A percentile compares a stretch with the other conserved stretches of the same genome.
These are phyloP conservation scores for Amazonetta brasiliensis DNA, from an alignment of 2,797 vertebrate genomes.

Conservation along the genomic window DNA sequence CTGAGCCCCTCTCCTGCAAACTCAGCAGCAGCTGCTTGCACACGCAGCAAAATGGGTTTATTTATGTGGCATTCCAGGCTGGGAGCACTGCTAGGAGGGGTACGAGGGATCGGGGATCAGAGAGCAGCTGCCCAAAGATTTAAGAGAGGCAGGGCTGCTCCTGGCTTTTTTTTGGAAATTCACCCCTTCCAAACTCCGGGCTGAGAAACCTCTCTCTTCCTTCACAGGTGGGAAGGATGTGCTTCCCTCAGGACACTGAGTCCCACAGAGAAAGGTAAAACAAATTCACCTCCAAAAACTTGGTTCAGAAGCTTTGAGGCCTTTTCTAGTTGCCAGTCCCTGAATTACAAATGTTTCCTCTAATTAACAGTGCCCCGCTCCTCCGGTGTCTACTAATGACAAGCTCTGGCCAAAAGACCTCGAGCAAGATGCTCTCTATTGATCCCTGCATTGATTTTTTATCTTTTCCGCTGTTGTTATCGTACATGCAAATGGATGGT, in stretches of 20 bases:
- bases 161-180: neutral
- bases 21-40: neutral
- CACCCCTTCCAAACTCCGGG: neutral
- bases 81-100: neutral
- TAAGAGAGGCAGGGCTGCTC: neutral
- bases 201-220: neutral
- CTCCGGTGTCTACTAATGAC: slow-evolving; percentile 21
- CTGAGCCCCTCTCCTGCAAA: slow-evolving; percentile 1
- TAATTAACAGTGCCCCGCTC: slow-evolving; percentile 45
- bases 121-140: neutral
- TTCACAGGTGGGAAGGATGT: neutral
- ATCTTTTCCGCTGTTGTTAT: slow-evolving; percentile 47
- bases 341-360: slow-evolving; percentile 17
- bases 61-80: neutral
- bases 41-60: neutral
- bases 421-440: slow-evolving; percentile 52
- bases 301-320: neutral
- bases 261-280: neutral
- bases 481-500: slow-evolving; percentile 65
- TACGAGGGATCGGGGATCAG: neutral
- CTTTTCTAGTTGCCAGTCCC: slow-evolving; percentile 12
- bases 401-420: neutral
- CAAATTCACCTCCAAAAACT: neutral
- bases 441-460: slow-evolving; percentile 59
- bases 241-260: neutral